Conservation (phyloP, 2,888 invertebrate species). For the Branchipolynoe longqiensis region DNA sequence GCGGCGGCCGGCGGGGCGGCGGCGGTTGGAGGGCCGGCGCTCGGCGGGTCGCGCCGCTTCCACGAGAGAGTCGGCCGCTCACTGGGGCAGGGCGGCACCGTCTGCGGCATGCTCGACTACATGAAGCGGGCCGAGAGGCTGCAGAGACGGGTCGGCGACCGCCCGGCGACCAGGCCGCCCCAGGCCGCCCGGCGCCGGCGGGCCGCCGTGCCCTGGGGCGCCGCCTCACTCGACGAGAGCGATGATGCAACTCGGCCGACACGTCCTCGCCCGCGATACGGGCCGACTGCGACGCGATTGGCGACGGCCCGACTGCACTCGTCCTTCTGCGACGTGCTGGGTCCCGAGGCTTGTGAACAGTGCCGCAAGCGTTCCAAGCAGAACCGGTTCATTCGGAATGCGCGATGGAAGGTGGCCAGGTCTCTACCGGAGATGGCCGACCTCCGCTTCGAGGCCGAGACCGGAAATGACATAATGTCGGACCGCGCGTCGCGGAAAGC, state of each 20-base stretch:
- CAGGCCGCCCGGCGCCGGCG: background rate
- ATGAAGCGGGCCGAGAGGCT: background rate
- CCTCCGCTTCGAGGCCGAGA: background rate
- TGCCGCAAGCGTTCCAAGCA: background rate
- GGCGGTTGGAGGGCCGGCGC: background rate
- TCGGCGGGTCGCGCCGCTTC: background rate
- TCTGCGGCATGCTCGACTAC: slow-evolving; percentile 32
- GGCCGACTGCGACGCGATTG: background rate
- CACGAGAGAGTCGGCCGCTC: background rate
- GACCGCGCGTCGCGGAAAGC: background rate
- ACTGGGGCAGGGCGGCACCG: background rate
- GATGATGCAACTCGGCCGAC: background rate
- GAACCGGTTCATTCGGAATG: slow-evolving; percentile 14
- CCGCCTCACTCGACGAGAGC: background rate
- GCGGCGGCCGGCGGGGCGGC: background rate
- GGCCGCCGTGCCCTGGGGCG: no score
- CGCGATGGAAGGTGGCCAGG: background rate
- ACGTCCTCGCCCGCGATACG: background rate
- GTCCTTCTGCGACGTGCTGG: slow-evolving; percentile 32
- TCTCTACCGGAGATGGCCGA: background rate
- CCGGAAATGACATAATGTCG: background rate
- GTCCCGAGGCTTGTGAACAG: slow-evolving; percentile 22
- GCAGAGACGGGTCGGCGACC: background rate
- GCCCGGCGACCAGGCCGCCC: background rate
- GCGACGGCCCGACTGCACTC: background rate